Evolutionary conservation across 53 echinoderm and acorn worm genomes (phyloP).

Genomic region (Antedon mediterranea): DNA sequence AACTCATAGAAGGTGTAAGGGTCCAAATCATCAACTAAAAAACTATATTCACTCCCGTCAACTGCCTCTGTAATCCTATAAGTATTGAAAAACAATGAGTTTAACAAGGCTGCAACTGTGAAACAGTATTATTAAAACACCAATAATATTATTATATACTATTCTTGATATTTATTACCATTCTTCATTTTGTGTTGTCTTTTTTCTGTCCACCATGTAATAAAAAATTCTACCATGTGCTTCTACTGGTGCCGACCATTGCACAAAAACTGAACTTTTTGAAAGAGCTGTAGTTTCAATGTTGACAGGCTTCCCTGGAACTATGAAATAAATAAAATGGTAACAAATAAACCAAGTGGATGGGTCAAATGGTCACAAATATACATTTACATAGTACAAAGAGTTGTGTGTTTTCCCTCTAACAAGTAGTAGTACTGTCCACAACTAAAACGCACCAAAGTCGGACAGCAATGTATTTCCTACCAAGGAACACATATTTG

Average conservation of each 20-base stretch:
- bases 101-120: too few relatives aligned
- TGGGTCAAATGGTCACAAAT: too few relatives aligned
- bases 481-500: too few relatives aligned
- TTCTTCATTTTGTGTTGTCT: neutral
- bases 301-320: neutral
- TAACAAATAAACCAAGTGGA: too few relatives aligned
- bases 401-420: too few relatives aligned
- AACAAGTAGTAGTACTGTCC: too few relatives aligned
- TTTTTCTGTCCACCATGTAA: neutral
- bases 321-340: neutral
- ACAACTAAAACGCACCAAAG: too few relatives aligned
- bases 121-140: too few relatives aligned
- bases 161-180: too few relatives aligned
- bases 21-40: neutral
- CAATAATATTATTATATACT: too few relatives aligned
- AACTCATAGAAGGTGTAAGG: neutral
- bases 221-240: neutral
- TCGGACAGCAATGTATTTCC: too few relatives aligned
- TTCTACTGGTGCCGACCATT: neutral
- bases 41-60: neutral
- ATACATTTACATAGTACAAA: too few relatives aligned
- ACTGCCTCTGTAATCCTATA: neutral
- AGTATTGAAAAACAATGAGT: neutral
- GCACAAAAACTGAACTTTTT: neutral
- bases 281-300: neutral